Conservation (phyloP, 2,888 invertebrate genomes). For the Tholera decimalis region DNA sequence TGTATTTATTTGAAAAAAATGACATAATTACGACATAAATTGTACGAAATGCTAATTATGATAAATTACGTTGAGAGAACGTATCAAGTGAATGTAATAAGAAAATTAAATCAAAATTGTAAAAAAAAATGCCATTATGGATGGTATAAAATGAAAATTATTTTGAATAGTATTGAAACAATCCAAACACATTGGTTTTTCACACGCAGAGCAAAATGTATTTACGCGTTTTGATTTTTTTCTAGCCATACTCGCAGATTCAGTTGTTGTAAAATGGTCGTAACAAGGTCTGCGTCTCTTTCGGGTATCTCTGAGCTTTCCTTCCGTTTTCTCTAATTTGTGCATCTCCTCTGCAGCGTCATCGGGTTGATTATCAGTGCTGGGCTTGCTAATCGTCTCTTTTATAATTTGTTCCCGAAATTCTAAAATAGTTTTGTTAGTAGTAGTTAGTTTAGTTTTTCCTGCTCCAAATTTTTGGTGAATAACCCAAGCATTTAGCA, state of each 20-base stretch:
- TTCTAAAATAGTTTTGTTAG: constrained; percentile 25
- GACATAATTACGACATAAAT: background rate
- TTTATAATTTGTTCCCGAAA: constrained; percentile 31
- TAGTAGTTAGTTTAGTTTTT: too few species aligned
- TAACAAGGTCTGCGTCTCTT: constrained; percentile 29
- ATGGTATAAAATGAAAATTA: background rate
- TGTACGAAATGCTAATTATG: background rate
- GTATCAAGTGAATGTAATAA: too few species aligned
- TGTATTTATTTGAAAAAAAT: background rate
- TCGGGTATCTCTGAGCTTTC: constrained; percentile 32
- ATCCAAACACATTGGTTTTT: constrained; percentile 19
- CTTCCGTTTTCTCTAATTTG: constrained; percentile 28
- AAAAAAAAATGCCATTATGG: background rate
- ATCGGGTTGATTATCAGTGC: constrained; percentile 31
- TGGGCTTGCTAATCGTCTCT: constrained; percentile 13
- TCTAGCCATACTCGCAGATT: background rate
- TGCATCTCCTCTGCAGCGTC: constrained; percentile 19
- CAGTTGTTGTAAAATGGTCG: background rate
- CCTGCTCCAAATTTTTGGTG: constrained; percentile 24
- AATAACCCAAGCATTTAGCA: constrained; percentile 27
- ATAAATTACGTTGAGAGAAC: background rate
- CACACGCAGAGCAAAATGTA: constrained; percentile 30
- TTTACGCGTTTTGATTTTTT: constrained; percentile 27
- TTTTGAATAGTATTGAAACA: background rate
- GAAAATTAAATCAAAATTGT: background rate